These are phyloP conservation scores for Tetragonula clypearis DNA, from an alignment of 1,140 invertebrate species.

Conservation along the genomic window DNA sequence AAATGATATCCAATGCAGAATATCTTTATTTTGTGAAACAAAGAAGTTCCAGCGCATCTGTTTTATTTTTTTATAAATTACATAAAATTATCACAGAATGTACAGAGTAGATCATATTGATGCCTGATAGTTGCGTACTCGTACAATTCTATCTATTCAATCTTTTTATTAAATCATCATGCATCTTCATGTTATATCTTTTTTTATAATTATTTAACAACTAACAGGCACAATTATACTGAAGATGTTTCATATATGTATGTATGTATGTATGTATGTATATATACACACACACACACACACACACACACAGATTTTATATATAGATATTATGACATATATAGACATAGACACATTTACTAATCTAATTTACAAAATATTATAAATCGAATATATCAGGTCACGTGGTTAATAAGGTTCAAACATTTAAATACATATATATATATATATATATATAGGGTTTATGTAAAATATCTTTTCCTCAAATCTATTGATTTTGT, in stretches of 20 bases:
- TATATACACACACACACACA: conserved; percentile 45
- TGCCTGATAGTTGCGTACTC: conserved; percentile 67
- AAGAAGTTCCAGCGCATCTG: conserved; percentile 58
- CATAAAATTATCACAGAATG: conserved; percentile 76
- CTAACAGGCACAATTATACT: conserved; percentile 67
- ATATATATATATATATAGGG: conserved; percentile 50
- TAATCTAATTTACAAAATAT: conserved; percentile 67
- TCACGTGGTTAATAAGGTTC: conserved; percentile 69
- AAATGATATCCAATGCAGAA: conserved; percentile 18
- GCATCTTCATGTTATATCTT: conserved; percentile 11
- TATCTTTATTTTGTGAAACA: conserved; percentile 70
- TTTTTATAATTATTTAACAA: conserved; percentile 50
- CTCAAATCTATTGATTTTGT: conserved; percentile 50
- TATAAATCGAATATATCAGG: conserved; percentile 70
- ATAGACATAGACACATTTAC: conserved; percentile 64
- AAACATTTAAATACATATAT: conserved; percentile 63
- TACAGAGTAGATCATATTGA: conserved; percentile 68
- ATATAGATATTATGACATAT: conserved; percentile 56
- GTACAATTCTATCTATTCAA: conserved; percentile 46
- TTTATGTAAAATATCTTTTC: conserved; percentile 67
- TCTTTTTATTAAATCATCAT: conserved; percentile 6
- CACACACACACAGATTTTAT: conserved; percentile 49
- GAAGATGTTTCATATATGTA: conserved; percentile 47
- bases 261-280: conserved; percentile 44
- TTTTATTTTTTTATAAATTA: conserved; percentile 68